Conservation (phyloP, 2,888 invertebrate species). For the Nemurella pictetii region DNA sequence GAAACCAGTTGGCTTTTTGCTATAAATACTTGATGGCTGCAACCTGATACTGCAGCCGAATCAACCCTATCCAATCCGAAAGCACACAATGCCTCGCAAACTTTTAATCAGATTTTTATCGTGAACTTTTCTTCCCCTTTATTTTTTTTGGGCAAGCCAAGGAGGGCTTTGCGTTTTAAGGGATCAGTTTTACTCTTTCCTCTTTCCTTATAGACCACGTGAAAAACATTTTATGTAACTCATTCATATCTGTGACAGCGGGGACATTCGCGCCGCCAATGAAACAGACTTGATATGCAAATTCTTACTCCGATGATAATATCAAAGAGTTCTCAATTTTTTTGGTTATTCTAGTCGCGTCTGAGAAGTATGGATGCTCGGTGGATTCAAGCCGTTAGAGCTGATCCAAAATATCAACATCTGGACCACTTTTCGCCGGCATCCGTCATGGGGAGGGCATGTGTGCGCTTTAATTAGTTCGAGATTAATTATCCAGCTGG, state of each 20-base stretch:
- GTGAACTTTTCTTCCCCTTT: constrained; percentile 5
- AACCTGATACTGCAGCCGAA: constrained; percentile 18
- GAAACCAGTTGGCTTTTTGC: background rate
- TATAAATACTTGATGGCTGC: constrained; percentile 18
- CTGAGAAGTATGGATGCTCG: background rate
- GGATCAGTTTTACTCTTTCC: constrained; percentile 23
- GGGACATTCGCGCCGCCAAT: background rate
- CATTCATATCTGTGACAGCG: background rate
- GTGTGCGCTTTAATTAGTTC: background rate
- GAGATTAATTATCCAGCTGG: background rate
- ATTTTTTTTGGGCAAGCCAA: background rate
- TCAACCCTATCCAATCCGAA: constrained; percentile 3
- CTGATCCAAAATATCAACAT: background rate
- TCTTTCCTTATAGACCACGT: background rate
- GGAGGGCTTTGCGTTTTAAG: constrained; percentile 17
- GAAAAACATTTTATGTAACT: constrained; percentile 3
- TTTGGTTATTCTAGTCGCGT: background rate
- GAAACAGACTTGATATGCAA: background rate
- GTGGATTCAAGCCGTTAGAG: background rate
- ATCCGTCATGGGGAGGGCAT: background rate
- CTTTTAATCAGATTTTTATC: constrained; percentile 25
- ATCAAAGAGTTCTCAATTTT: background rate
- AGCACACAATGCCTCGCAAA: background rate
- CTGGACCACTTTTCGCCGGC: background rate
- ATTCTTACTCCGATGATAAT: background rate